Evolutionary conservation across 2,888 invertebrate genomes (phyloP).

Genomic region (Apotomis capreana): DNA sequence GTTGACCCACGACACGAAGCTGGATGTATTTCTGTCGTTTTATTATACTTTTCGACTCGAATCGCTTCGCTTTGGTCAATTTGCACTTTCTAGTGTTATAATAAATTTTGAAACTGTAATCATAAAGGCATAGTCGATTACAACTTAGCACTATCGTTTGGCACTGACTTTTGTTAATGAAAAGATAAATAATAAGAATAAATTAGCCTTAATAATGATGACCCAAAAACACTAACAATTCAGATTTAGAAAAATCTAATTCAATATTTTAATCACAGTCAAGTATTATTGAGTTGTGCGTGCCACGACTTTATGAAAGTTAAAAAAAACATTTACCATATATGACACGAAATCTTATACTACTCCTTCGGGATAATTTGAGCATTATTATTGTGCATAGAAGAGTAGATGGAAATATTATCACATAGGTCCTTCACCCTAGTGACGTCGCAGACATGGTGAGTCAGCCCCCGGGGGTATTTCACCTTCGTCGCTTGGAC

Average conservation of each 20-base stretch:
- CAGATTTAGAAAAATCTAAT: slow-evolving; percentile 68
- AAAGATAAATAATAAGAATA: slow-evolving; percentile 66
- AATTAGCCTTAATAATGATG: slow-evolving; percentile 68
- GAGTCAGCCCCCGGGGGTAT: slow-evolving; percentile 56
- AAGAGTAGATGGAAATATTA: slow-evolving; percentile 75
- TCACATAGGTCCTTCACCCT: slow-evolving; percentile 70
- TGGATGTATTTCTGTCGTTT: slow-evolving; percentile 48
- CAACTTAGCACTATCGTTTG: slow-evolving; percentile 82
- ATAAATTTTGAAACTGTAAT: slow-evolving; percentile 71
- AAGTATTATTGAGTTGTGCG: slow-evolving; percentile 73
- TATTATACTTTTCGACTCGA: slow-evolving; percentile 44
- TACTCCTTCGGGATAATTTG: slow-evolving; percentile 80
- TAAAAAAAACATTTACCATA: slow-evolving; percentile 73
- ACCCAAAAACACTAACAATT: slow-evolving; percentile 62
- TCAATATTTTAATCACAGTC: slow-evolving; percentile 80
- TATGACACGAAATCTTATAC: slow-evolving; percentile 82
- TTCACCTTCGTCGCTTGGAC: slow-evolving; percentile 88
- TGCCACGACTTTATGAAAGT: slow-evolving; percentile 75
- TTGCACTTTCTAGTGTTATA: slow-evolving; percentile 59
- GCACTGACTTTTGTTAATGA: slow-evolving; percentile 75
- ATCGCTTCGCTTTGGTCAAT: slow-evolving; percentile 74
- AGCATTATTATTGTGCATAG: slow-evolving; percentile 81
- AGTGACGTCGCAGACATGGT: slow-evolving; percentile 66
- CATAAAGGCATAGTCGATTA: slow-evolving; percentile 76
- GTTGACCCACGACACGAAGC: slow-evolving; percentile 74